A percentile compares a stretch with the other conserved stretches of the same genome.
These are phyloP conservation scores for Acanthosoma haemorrhoidale DNA, from an alignment of 2,888 invertebrate species.

Conservation along the genomic window DNA sequence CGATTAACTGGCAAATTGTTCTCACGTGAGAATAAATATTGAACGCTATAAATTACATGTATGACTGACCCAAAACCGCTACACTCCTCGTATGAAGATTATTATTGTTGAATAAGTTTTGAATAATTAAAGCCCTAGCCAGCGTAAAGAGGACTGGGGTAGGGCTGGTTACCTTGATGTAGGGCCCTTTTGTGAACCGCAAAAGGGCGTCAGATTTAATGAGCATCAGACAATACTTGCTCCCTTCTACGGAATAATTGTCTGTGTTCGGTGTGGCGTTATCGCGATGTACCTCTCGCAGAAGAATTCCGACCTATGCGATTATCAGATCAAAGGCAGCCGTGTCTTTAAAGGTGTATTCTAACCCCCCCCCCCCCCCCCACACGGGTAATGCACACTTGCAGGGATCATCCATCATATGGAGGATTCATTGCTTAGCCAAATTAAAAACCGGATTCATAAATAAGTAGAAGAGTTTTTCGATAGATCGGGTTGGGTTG, in stretches of 20 bases:
- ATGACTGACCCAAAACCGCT: no score
- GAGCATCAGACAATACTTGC: neutral
- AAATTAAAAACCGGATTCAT: no score
- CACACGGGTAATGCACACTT: no score
- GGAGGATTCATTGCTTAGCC: no score
- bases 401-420: no score
- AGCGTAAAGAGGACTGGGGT: neutral
- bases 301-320: neutral
- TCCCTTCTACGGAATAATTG: neutral
- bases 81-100: neutral
- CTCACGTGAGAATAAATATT: no score
- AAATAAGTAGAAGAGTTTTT: no score
- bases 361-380: no score
- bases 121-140: neutral
- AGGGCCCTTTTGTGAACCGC: neutral
- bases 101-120: neutral
- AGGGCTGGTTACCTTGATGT: neutral
- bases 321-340: neutral
- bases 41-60: no score
- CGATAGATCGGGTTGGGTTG: no score
- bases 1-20: no score
- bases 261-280: neutral
- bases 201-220: slow-evolving; percentile 17
- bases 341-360: no score
- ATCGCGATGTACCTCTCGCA: neutral